Conservation (phyloP, 1,140 invertebrate species). For the Listronotus oregonensis region DNA sequence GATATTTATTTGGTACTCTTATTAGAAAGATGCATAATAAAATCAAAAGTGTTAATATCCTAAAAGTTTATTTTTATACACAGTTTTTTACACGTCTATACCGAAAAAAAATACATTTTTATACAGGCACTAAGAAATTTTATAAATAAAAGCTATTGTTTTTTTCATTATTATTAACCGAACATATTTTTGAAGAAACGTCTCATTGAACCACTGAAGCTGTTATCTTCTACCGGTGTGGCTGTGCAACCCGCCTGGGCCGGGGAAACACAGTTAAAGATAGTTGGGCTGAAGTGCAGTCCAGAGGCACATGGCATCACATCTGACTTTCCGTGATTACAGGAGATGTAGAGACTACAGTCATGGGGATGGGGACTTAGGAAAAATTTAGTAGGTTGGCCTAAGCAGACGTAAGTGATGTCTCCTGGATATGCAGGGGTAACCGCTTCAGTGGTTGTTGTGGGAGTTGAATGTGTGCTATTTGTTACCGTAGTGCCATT, state of each 20-base stretch:
- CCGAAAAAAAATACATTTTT: too few relatives aligned
- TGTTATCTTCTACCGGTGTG: neutral
- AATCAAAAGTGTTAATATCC: too few relatives aligned
- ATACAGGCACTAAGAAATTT: too few relatives aligned
- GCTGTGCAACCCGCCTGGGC: slow-evolving; percentile 55
- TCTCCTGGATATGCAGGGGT: slow-evolving; percentile 5
- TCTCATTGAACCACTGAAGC: too few relatives aligned
- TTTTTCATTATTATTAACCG: too few relatives aligned
- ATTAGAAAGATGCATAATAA: too few relatives aligned
- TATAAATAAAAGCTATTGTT: too few relatives aligned
- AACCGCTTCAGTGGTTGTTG: slow-evolving; percentile 4
- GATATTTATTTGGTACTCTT: too few relatives aligned
- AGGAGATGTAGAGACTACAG: slow-evolving; percentile 21
- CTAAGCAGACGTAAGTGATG: slow-evolving; percentile 7
- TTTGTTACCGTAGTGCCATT: too few relatives aligned
- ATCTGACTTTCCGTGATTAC: slow-evolving; percentile 18
- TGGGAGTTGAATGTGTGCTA: neutral
- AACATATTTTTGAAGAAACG: too few relatives aligned
- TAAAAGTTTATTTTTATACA: too few relatives aligned
- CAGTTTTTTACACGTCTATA: too few relatives aligned
- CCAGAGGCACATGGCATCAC: slow-evolving; percentile 56
- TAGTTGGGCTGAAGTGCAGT: slow-evolving; percentile 60
- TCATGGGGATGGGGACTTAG: slow-evolving; percentile 28
- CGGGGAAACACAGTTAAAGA: slow-evolving; percentile 61
- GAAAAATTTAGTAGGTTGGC: slow-evolving; percentile 19